These are phyloP conservation scores for Hyles euphorbiae DNA, from an alignment of 1,140 invertebrate species.

Conservation along the genomic window DNA sequence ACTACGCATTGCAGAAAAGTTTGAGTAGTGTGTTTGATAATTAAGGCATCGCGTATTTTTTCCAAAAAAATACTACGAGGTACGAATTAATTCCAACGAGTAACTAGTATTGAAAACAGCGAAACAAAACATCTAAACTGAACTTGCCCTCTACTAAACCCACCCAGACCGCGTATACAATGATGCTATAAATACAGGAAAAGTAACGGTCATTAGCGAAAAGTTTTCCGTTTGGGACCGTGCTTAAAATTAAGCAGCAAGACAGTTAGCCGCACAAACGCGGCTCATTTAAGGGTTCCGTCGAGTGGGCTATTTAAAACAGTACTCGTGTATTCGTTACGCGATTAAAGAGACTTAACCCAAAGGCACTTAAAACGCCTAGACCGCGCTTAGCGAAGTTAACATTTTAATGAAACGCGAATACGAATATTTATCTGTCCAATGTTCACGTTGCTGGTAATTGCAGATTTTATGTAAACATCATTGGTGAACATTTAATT, in stretches of 20 bases:
- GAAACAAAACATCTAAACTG: too few species aligned
- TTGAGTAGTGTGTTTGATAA: too few species aligned
- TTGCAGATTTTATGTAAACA: too few species aligned
- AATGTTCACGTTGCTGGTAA: too few species aligned
- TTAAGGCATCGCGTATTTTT: too few species aligned
- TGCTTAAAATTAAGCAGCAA: constrained; percentile 12
- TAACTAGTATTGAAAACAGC: too few species aligned
- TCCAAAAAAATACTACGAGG: too few species aligned
- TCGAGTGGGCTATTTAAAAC: constrained; percentile 36
- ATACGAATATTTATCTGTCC: constrained; percentile 35
- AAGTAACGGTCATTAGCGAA: constrained; percentile 6
- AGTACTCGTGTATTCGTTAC: constrained; percentile 43
- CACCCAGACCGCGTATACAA: too few species aligned
- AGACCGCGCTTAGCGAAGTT: constrained; percentile 37
- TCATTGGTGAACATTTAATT: too few species aligned
- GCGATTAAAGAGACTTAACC: constrained; percentile 53
- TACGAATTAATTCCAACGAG: too few species aligned
- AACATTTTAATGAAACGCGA: constrained; percentile 56
- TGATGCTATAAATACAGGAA: not conserved
- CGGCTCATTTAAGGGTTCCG: constrained; percentile 21
- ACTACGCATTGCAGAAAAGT: too few species aligned
- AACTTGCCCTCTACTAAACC: too few species aligned
- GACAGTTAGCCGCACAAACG: constrained; percentile 7
- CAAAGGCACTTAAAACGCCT: constrained; percentile 37
- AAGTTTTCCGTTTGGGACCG: constrained; percentile 8